Percentiles rank a stretch among this genome's conserved stretches.
phyloP scores from a whole-genome alignment of 1,140 invertebrate species.

The Temnothorax nylanderi region DNA sequence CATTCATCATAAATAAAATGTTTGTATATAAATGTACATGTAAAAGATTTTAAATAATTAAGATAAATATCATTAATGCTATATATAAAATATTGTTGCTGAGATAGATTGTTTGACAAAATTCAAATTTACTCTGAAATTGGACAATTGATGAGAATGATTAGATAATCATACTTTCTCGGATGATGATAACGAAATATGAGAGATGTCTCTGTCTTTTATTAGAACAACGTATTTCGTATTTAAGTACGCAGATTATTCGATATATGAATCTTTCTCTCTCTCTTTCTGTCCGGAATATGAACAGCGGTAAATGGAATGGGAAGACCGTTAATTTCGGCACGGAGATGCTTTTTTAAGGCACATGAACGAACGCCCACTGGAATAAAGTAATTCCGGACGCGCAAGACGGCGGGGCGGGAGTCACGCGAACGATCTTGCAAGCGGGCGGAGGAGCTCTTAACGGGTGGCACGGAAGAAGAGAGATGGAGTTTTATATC shows the following conservation, averaged over 20 bases:
- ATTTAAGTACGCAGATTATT: conserved; percentile 3
- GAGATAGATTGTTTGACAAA: no score
- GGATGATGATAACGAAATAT: not conserved
- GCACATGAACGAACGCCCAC: conserved; percentile 46
- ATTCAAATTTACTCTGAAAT: not conserved
- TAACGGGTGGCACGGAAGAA: conserved; percentile 45
- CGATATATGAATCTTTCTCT: not conserved
- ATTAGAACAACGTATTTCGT: not conserved
- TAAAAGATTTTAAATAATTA: not conserved
- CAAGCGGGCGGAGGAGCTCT: conserved; percentile 5
- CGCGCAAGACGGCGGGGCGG: conserved; percentile 19
- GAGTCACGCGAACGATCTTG: conserved; percentile 34
- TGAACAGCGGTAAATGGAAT: conserved; percentile 18
- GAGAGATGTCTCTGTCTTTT: not conserved
- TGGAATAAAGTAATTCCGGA: conserved; percentile 54
- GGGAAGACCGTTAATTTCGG: conserved; percentile 41
- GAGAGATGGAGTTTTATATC: conserved; percentile 50
- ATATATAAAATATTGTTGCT: not conserved
- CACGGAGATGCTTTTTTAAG: conserved; percentile 53
- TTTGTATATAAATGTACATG: not conserved
- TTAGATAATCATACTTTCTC: not conserved
- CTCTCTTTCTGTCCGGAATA: not conserved
- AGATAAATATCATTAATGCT: not conserved
- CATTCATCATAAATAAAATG: not conserved
- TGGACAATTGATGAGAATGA: not conserved